phyloP scores from a whole-genome alignment of 2,888 invertebrate genomes.

The Tholera decimalis region DNA sequence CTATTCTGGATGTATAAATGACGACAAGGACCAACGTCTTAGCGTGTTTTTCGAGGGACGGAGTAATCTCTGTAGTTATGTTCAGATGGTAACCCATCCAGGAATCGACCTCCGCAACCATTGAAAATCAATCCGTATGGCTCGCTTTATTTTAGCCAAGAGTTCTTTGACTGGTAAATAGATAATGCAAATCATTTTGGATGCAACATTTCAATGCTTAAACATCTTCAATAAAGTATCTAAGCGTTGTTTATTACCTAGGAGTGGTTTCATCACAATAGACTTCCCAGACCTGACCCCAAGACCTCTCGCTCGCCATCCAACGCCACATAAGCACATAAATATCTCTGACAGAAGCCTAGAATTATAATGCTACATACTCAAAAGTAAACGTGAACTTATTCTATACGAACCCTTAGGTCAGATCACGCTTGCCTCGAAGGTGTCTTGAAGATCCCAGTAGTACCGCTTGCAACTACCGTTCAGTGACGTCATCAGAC shows the following conservation, averaged over 20 bases:
- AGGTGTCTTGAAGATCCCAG: conserved; percentile 68
- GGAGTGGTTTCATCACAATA: conserved; percentile 42
- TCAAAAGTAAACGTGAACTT: conserved; percentile 21
- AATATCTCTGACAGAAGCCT: conserved; percentile 26
- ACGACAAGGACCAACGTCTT: too few species aligned
- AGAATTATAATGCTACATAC: conserved; percentile 15
- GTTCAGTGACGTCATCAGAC: conserved; percentile 85
- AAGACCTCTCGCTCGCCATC: conserved; percentile 51
- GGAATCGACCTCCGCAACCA: too few species aligned
- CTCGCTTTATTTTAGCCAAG: neutral
- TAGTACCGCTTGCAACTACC: conserved; percentile 76
- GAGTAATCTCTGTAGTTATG: too few species aligned
- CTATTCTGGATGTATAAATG: too few species aligned
- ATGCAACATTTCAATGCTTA: neutral
- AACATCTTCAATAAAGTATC: conserved; percentile 3
- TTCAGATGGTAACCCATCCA: too few species aligned
- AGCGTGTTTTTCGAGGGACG: too few species aligned
- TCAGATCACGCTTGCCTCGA: conserved; percentile 55
- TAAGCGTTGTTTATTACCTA: conserved; percentile 15
- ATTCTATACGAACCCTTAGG: conserved; percentile 42
- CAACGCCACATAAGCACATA: conserved; percentile 36
- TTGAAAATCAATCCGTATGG: too few species aligned
- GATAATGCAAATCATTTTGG: neutral
- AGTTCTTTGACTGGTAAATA: neutral
- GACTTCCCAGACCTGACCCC: conserved; percentile 28